Percentiles rank a stretch among this genome's conserved stretches.
phyloP scores from a whole-genome alignment of 2,888 invertebrate genomes.

The Tortricodes alternella region DNA sequence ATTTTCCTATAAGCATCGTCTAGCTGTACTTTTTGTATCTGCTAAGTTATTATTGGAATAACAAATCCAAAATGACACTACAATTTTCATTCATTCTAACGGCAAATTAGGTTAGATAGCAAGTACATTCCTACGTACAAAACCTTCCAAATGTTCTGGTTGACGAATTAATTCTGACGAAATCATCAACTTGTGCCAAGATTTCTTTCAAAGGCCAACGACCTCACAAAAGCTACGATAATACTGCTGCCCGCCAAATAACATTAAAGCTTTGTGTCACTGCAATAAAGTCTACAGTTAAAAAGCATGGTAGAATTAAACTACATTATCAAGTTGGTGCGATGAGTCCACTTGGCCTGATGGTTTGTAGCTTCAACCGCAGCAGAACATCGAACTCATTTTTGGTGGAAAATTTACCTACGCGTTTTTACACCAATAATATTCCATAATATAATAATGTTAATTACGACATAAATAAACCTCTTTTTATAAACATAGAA shows the following conservation, averaged over 20 bases:
- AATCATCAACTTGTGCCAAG: conserved; percentile 71
- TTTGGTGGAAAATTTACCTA: conserved; percentile 41
- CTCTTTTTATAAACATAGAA: too few relatives aligned
- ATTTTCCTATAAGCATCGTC: too few relatives aligned
- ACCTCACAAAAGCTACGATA: conserved; percentile 55
- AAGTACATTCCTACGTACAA: conserved; percentile 10
- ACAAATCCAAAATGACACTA: conserved; percentile 9
- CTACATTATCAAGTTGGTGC: background rate
- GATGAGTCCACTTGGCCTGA: conserved; percentile 39
- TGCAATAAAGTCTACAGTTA: conserved; percentile 41
- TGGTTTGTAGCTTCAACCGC: conserved; percentile 54
- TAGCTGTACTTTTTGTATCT: too few relatives aligned
- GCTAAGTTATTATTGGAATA: too few relatives aligned
- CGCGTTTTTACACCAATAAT: background rate
- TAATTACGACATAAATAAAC: too few relatives aligned
- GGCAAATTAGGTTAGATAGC: conserved; percentile 19
- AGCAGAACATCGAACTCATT: conserved; percentile 43
- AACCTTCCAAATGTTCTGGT: conserved; percentile 52
- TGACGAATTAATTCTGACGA: conserved; percentile 74
- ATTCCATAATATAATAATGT: background rate
- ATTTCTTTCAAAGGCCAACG: conserved; percentile 75
- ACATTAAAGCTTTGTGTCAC: conserved; percentile 30
- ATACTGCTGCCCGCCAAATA: conserved; percentile 29
- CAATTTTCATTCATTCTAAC: conserved; percentile 2
- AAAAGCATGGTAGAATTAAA: conserved; percentile 9